Conservation (phyloP, 2,113 vertebrate genomes). For the Corvus cornix region DNA sequence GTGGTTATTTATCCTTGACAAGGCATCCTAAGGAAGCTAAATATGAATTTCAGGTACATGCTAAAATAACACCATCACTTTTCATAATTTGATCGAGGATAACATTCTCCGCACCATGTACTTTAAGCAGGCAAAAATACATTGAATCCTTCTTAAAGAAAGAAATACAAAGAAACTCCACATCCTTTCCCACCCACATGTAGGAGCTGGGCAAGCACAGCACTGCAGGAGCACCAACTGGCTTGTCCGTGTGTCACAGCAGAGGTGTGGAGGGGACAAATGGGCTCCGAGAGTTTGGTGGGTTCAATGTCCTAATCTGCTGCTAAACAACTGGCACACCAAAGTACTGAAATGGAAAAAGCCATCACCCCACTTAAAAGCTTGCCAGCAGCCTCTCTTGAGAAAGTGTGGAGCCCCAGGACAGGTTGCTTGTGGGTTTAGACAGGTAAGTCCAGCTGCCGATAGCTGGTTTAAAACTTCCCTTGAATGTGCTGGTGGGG, state of each 20-base stretch:
- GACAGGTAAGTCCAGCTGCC: background rate
- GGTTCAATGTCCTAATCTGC: background rate
- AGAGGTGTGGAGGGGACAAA: background rate
- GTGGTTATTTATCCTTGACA: background rate
- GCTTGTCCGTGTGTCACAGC: accelerated
- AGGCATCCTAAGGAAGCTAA: background rate
- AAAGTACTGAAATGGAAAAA: background rate
- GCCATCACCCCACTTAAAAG: background rate
- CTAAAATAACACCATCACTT: background rate
- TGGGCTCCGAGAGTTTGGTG: accelerated
- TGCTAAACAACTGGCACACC: background rate
- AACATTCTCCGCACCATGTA: background rate
- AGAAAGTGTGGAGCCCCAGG: no score
- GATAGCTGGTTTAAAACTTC: background rate
- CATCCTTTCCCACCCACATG: background rate
- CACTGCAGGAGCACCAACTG: background rate
- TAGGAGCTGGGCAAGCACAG: background rate
- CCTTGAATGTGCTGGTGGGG: background rate
- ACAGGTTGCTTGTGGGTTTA: background rate
- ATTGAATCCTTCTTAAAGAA: background rate
- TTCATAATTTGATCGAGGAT: background rate
- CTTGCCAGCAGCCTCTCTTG: background rate
- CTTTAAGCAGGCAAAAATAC: background rate
- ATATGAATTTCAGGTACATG: background rate
- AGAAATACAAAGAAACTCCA: background rate